Conservation (phyloP, 2,113 vertebrate species). For the Notechis scutatus region DNA sequence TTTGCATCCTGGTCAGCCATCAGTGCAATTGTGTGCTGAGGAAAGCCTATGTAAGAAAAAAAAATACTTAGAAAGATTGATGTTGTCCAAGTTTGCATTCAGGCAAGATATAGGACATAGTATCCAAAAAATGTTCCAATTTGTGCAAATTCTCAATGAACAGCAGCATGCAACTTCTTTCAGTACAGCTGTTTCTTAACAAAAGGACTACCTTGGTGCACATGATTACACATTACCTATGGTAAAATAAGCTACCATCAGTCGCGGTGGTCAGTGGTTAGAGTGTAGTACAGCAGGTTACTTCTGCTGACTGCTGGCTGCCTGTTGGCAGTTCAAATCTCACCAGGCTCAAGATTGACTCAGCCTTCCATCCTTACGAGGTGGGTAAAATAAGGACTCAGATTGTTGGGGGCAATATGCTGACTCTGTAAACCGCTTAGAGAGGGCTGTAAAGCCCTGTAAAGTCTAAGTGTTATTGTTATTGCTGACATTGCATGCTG, state of each 20-base stretch:
- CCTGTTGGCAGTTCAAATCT: too few species aligned
- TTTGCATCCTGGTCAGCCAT: slow-evolving; percentile 86
- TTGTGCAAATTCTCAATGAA: background rate
- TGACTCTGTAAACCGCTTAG: too few species aligned
- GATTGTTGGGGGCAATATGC: too few species aligned
- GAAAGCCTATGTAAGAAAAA: slow-evolving; percentile 80
- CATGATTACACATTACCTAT: background rate
- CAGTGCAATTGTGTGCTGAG: slow-evolving; percentile 84
- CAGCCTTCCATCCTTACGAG: too few species aligned
- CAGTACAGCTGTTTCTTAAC: background rate
- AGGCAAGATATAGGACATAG: background rate
- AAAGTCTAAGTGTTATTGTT: too few species aligned
- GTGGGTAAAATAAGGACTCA: too few species aligned
- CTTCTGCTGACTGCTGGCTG: too few species aligned
- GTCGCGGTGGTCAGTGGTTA: too few species aligned
- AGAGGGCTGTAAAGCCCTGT: too few species aligned
- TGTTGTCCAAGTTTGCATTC: background rate
- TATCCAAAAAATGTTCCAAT: background rate
- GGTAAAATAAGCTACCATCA: background rate
- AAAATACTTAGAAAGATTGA: background rate
- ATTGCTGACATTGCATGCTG: background rate
- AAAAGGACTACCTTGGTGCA: background rate
- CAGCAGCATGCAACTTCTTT: background rate
- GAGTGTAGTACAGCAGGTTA: too few species aligned
- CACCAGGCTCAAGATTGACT: too few species aligned